A percentile compares a stretch with the other conserved stretches of the same genome.
phyloP scores from a whole-genome alignment of 2,888 invertebrate species.

The Gerris lacustris region DNA sequence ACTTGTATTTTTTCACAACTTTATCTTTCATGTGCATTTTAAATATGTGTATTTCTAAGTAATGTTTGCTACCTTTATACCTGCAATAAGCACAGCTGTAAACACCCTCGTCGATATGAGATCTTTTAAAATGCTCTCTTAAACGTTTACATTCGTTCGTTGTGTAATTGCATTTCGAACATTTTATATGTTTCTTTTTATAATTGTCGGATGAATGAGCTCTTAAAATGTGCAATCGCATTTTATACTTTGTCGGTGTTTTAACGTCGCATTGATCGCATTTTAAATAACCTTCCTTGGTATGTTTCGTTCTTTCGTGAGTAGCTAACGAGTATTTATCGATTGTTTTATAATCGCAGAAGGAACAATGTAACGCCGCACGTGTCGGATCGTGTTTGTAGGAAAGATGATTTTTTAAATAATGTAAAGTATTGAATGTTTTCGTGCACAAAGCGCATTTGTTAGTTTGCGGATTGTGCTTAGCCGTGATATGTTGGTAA shows the following conservation, averaged over 20 bases:
- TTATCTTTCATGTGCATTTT: not conserved
- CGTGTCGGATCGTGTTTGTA: not conserved
- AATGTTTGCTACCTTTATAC: not conserved
- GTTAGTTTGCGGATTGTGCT: not conserved
- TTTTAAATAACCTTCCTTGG: not conserved
- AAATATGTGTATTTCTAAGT: not conserved
- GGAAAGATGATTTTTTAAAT: not conserved
- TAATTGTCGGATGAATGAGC: not conserved
- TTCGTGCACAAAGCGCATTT: not conserved
- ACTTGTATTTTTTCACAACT: not conserved
- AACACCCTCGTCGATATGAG: not conserved
- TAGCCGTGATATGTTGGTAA: not conserved
- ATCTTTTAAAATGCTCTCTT: not conserved
- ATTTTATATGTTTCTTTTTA: not conserved
- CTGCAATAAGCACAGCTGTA: not conserved
- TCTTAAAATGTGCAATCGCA: not conserved
- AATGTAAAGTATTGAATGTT: not conserved
- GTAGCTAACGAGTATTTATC: not conserved
- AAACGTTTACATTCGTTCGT: not conserved
- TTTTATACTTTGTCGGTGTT: not conserved
- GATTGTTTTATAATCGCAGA: conserved; percentile 2
- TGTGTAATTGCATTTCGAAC: not conserved
- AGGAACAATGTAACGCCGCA: not conserved
- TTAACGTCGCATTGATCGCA: not conserved
- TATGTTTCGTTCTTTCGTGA: not conserved